Evolutionary conservation across 2,113 vertebrate species (phyloP).

Genomic region (Taurulus bubalis): DNA sequence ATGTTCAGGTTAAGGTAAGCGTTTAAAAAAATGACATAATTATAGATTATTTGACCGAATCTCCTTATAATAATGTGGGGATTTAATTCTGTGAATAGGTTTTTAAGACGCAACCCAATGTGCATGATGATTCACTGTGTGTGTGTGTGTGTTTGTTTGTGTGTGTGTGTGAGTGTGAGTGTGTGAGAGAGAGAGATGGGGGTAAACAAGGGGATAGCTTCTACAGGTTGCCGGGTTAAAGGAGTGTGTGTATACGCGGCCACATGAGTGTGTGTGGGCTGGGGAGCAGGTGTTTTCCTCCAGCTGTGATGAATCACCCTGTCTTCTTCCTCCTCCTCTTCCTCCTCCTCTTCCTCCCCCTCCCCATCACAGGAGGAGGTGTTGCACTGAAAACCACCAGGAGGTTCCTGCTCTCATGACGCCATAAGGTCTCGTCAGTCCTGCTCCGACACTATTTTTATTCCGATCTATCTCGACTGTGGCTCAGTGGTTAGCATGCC

Average conservation of each 20-base stretch:
- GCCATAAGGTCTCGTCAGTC: not conserved
- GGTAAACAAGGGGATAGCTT: not conserved
- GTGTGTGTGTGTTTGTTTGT: no score
- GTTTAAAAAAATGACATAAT: no score
- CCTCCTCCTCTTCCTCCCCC: not conserved
- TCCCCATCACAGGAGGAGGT: slow-evolving; percentile 11
- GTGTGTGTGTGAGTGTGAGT: no score
- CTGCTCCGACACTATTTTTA: not conserved
- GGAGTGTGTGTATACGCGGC: not conserved
- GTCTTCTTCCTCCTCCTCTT: slow-evolving; percentile 21
- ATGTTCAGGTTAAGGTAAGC: no score
- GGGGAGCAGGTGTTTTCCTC: slow-evolving; percentile 52
- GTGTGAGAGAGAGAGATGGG: not conserved
- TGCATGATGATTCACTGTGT: not conserved
- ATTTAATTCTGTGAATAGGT: no score
- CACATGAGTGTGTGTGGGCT: not conserved
- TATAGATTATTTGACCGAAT: no score
- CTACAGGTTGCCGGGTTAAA: slow-evolving; percentile 13
- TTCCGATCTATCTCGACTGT: no score
- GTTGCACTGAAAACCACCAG: not conserved
- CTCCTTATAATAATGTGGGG: no score
- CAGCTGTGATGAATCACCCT: slow-evolving; percentile 53
- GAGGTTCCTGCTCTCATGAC: not conserved
- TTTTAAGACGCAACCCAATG: no score
- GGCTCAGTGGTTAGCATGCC: no score